Evolutionary conservation across 2,113 vertebrate genomes (phyloP).

Genomic region (Oryzias curvinotus): DNA sequence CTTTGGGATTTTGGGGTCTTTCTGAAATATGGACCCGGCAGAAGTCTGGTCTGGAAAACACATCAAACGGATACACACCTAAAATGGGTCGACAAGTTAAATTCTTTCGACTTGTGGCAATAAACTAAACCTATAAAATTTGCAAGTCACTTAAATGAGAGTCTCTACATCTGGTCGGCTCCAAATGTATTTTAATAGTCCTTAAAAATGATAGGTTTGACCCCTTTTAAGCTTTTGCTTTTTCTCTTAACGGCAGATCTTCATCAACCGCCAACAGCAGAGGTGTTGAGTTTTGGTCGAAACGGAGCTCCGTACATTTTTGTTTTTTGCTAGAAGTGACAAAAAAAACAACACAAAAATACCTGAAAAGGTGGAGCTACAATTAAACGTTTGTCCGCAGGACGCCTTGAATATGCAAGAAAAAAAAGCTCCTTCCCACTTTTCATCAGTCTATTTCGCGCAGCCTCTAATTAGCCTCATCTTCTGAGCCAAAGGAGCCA

Average conservation of each 20-base stretch:
- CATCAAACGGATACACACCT: slow-evolving; percentile 43
- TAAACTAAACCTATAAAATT: not conserved
- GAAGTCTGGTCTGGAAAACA: slow-evolving; percentile 50
- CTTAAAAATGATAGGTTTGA: too few relatives aligned
- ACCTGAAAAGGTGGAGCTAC: too few relatives aligned
- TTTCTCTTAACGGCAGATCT: not conserved
- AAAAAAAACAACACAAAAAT: too few relatives aligned
- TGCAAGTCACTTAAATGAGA: not conserved
- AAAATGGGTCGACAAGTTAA: slow-evolving; percentile 41
- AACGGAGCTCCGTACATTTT: too few relatives aligned
- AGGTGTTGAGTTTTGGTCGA: too few relatives aligned
- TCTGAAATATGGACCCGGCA: slow-evolving; percentile 24
- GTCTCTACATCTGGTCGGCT: not conserved
- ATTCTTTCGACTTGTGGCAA: not conserved
- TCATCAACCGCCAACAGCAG: too few relatives aligned
- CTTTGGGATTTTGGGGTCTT: slow-evolving; percentile 5
- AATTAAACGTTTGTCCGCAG: too few relatives aligned
- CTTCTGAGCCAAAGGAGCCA: slow-evolving; percentile 12
- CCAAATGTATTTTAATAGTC: not conserved
- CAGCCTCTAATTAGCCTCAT: slow-evolving; percentile 62
- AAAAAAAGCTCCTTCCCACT: slow-evolving; percentile 1
- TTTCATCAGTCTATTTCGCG: slow-evolving; percentile 26
- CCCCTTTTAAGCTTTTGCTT: slow-evolving; percentile 4
- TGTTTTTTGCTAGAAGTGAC: too few relatives aligned
- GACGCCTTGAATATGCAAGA: not conserved